phyloP scores from a whole-genome alignment of 2,797 vertebrate genomes.

The Oceanodroma leucorhoa region DNA sequence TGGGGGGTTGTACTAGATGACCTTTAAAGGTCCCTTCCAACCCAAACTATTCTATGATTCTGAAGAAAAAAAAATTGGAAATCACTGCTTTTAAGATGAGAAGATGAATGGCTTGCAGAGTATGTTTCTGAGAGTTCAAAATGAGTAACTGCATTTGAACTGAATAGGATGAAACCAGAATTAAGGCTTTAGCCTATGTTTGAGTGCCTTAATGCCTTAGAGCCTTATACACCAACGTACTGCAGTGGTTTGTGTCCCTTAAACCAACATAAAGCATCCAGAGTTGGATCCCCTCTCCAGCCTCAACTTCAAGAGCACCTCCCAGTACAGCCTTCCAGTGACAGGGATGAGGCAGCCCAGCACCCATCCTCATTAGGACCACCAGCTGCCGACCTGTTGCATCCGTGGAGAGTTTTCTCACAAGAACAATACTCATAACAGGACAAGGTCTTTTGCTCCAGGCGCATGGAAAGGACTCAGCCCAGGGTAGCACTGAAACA shows the following conservation, averaged over 20 bases:
- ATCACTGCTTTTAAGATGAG: not conserved
- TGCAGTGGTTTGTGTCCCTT: not conserved
- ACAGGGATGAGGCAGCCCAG: not conserved
- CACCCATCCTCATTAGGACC: not conserved
- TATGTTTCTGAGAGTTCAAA: not conserved
- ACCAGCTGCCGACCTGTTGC: rapidly evolving
- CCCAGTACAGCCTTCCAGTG: not conserved
- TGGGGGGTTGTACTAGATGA: too few relatives aligned
- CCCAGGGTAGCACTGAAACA: not conserved
- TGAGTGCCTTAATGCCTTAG: not conserved
- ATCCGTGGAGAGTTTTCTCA: not conserved
- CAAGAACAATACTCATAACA: not conserved
- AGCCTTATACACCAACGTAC: not conserved
- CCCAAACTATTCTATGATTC: too few relatives aligned
- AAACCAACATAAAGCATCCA: not conserved
- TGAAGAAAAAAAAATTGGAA: not conserved
- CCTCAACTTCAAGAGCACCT: not conserved
- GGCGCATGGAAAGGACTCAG: not conserved
- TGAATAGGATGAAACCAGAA: not conserved
- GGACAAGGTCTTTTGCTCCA: not conserved
- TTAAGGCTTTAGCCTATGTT: not conserved
- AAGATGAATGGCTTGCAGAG: not conserved
- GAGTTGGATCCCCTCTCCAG: not conserved
- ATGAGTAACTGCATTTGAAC: not conserved
- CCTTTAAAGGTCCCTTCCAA: too few relatives aligned